Percentiles rank a stretch among this genome's conserved stretches.
Evolutionary conservation across 2,888 invertebrate genomes (phyloP).

Genomic region (Lottia gigantea): DNA sequence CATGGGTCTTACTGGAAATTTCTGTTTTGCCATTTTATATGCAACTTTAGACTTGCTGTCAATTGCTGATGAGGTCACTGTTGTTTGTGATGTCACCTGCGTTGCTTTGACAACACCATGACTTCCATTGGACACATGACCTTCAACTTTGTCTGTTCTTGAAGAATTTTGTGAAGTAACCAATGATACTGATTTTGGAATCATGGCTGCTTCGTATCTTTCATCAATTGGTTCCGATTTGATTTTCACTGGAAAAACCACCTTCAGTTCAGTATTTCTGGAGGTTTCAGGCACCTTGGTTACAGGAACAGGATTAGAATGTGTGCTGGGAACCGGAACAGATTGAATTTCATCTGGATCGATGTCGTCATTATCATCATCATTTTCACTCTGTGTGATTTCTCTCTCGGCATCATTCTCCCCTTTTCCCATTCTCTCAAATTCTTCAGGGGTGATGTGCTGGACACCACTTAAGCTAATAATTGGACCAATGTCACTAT

Average conservation of each 20-base stretch:
- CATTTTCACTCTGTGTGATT: background rate
- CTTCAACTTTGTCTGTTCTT: background rate
- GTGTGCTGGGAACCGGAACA: background rate
- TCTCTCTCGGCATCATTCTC: background rate
- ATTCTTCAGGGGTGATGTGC: background rate
- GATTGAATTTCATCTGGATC: background rate
- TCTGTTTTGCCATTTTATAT: background rate
- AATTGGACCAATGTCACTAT: too few relatives aligned
- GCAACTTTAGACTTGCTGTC: background rate
- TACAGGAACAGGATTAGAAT: background rate
- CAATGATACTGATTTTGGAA: background rate
- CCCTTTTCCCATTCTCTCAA: background rate
- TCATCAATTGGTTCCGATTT: background rate
- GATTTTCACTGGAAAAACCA: background rate
- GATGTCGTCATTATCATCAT: background rate
- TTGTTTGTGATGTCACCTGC: background rate
- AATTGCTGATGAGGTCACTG: background rate
- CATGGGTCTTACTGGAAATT: conserved; percentile 1
- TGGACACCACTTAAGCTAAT: too few relatives aligned
- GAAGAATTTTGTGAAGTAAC: background rate
- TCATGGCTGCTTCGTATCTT: background rate
- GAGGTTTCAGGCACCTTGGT: background rate
- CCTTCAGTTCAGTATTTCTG: background rate
- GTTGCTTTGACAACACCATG: background rate
- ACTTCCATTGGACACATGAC: too few relatives aligned